Base-by-base conservation (phyloP, 2,888 invertebrate species). In the Tubulanus polymorphus region DNA sequence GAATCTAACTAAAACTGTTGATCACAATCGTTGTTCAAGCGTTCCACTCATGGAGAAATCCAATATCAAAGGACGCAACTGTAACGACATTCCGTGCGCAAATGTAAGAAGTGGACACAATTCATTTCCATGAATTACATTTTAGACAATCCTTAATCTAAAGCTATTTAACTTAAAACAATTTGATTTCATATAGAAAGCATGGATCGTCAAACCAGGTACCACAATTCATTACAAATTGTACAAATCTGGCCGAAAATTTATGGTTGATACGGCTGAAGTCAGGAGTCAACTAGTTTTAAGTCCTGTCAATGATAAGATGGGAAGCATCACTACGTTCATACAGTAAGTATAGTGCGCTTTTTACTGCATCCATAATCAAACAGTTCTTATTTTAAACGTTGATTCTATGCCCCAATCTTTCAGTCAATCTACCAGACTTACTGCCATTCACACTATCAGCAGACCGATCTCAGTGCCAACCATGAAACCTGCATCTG, bases 1-100 rank as follows among this genome's bases (percentile, higher is more conserved):
- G 63, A 64, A 69, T 46, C 69, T 80, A 62, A 69, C 70, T 61
- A 80, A 81, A 70, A 69, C 77, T 37, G 64, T 79, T 63, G 76
- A 81, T 74, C 79, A 78, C 68, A 72, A 79, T 57, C 73, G 66
- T 28, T 75, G 75, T 62, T 49, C 64, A n/a, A 57, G 66, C 3
- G 62, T 59, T 32, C 69, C 71, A 1, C 54, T 59, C 27, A 57
- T 63, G 29, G 56, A 49, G 20, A 57, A 61, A 28, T 62, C 66
- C 52, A 66, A 68, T 48, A 62, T 65, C 54, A 61, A 63, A 27
- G 51, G 48, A 10, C 29, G 29, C n/a, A 48, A 28, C 15, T 63
- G 63, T 51, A 54, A 55, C n/a, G 50, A 57, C 27, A 63, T 61
- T 49, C 47, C 35, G n/a, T 47, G 41, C 12, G 56, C 56, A 3